These are phyloP conservation scores for Endotricha flammealis DNA, from an alignment of 2,888 invertebrate species.

Conservation along the genomic window DNA sequence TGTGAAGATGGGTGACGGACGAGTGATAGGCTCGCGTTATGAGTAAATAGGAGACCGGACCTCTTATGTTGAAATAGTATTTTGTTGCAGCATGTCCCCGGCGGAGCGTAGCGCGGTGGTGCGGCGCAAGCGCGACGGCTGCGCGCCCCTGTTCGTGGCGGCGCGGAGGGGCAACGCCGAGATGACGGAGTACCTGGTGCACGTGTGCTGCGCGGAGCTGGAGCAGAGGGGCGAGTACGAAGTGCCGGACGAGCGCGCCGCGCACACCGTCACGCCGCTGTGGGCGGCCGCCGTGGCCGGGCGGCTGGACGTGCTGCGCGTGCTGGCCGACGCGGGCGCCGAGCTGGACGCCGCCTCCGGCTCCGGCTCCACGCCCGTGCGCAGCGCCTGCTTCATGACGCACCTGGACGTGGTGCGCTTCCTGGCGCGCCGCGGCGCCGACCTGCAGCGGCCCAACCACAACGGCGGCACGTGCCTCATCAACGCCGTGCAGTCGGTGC, in stretches of 20 bases:
- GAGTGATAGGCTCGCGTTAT: no score
- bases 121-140: slow-evolving; percentile 83
- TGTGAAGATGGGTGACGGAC: no score
- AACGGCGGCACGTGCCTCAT: slow-evolving; percentile 96
- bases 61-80: background rate
- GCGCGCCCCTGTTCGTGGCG: slow-evolving; percentile 89
- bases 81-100: slow-evolving; percentile 66
- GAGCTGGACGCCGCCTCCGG: slow-evolving; percentile 92
- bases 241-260: slow-evolving; percentile 85
- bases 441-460: slow-evolving; percentile 89
- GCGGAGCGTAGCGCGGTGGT: slow-evolving; percentile 82
- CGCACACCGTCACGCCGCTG: slow-evolving; percentile 90
- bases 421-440: slow-evolving; percentile 88
- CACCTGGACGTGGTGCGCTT: slow-evolving; percentile 87
- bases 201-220: slow-evolving; percentile 88
- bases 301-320: slow-evolving; percentile 85
- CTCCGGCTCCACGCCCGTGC: slow-evolving; percentile 92
- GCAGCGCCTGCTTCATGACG: slow-evolving; percentile 96
- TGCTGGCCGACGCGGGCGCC: slow-evolving; percentile 87
- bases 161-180: slow-evolving; percentile 88
- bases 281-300: slow-evolving; percentile 96
- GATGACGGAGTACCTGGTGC: slow-evolving; percentile 91
- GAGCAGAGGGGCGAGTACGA: slow-evolving; percentile 92
- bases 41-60: no score
- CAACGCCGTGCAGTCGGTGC: slow-evolving; percentile 92